phyloP scores from a whole-genome alignment of 2,888 invertebrate species.

The Brachyopa scutellaris region DNA sequence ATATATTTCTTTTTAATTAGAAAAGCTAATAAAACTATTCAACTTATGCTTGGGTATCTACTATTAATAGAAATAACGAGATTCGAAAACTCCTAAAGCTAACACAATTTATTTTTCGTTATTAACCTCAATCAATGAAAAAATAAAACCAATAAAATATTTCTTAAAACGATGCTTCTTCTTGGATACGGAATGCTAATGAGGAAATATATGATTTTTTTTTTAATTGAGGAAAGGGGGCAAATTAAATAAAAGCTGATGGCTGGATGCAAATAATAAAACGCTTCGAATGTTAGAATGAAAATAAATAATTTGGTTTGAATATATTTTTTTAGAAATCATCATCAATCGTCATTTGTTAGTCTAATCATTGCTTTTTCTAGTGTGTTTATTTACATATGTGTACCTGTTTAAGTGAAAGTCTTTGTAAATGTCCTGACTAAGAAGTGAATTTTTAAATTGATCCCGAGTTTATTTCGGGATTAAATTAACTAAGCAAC shows the following conservation, averaged over 20 bases:
- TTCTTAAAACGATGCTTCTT: slow-evolving; percentile 41
- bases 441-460: too few species aligned
- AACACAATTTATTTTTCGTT: slow-evolving; percentile 58
- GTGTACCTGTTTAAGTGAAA: slow-evolving; percentile 48
- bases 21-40: slow-evolving; percentile 48
- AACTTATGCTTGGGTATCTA: slow-evolving; percentile 48
- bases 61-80: slow-evolving; percentile 27
- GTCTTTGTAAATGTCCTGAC: slow-evolving; percentile 1
- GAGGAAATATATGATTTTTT: slow-evolving; percentile 49
- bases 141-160: neutral
- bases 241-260: slow-evolving; percentile 42
- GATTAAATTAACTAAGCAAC: too few species aligned
- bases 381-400: slow-evolving; percentile 9
- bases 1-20: slow-evolving; percentile 34
- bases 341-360: slow-evolving; percentile 46
- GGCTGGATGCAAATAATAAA: slow-evolving; percentile 50
- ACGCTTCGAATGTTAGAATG: slow-evolving; percentile 51
- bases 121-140: slow-evolving; percentile 48
- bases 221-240: slow-evolving; percentile 49
- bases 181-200: slow-evolving; percentile 69
- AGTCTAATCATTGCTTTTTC: slow-evolving; percentile 34
- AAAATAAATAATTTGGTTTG: slow-evolving; percentile 25
- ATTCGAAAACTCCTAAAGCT: slow-evolving; percentile 50
- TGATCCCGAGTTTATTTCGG: too few species aligned
- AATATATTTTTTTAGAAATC: slow-evolving; percentile 34